These are phyloP conservation scores for Aurelia aurita DNA, from an alignment of 30 jellyfish, hydroid and myxozoan genomes.

Conservation along the genomic window DNA sequence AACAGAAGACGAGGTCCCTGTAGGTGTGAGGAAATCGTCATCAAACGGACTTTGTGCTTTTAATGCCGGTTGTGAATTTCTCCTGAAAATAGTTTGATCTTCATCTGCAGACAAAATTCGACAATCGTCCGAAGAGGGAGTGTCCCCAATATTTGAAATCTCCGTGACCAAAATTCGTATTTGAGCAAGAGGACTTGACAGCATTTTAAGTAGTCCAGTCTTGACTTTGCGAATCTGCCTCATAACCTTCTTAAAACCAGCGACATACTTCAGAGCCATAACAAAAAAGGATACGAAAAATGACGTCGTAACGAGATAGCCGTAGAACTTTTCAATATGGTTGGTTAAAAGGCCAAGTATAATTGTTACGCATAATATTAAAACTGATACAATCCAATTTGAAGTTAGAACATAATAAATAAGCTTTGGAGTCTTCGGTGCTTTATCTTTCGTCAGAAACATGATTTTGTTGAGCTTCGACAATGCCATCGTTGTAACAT, in stretches of 20 bases:
- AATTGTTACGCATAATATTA: slow-evolving; percentile 7
- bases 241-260: slow-evolving; percentile 5
- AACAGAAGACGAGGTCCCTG: no score
- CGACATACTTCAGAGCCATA: slow-evolving; percentile 1
- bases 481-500: not conserved
- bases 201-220: not conserved
- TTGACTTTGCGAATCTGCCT: slow-evolving; percentile 10
- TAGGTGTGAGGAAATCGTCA: no score
- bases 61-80: no score
- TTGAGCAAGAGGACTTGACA: no score
- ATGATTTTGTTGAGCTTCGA: slow-evolving; percentile 17
- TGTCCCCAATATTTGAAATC: no score
- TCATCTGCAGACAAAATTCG: no score
- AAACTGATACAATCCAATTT: slow-evolving; percentile 1
- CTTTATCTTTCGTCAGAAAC: not conserved
- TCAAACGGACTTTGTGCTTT: no score
- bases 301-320: slow-evolving; percentile 14
- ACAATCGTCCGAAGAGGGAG: no score
- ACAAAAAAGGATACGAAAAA: not conserved
- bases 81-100: no score
- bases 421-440: not conserved
- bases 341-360: not conserved
- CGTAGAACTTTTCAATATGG: slow-evolving; percentile 22
- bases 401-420: not conserved
- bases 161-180: no score